These are phyloP conservation scores for Parasteatoda lunata DNA, from an alignment of 2,888 invertebrate genomes.

Conservation along the genomic window DNA sequence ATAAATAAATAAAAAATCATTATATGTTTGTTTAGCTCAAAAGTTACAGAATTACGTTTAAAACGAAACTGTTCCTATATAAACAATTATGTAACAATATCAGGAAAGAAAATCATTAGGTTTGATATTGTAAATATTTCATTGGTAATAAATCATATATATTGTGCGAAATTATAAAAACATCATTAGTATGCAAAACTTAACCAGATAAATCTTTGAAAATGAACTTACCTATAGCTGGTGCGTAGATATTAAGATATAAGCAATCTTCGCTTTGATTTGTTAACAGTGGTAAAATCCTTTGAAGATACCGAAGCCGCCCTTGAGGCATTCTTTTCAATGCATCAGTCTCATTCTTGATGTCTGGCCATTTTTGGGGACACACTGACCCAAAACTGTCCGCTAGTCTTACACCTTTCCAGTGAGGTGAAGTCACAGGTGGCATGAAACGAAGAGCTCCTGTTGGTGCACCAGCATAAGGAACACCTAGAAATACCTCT, in stretches of 20 bases:
- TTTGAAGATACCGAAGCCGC: conserved; percentile 88
- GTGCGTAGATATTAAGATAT: conserved; percentile 95
- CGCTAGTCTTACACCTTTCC: conserved; percentile 84
- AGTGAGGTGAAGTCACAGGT: conserved; percentile 84
- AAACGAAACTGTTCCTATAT: no score
- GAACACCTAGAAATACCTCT: conserved; percentile 80
- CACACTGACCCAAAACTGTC: conserved; percentile 86
- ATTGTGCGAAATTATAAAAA: no score
- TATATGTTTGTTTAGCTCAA: no score
- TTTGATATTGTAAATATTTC: no score
- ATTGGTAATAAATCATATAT: no score
- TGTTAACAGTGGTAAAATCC: conserved; percentile 86
- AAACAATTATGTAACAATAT: no score
- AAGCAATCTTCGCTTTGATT: conserved; percentile 98
- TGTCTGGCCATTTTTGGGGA: conserved; percentile 81
- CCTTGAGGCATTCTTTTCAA: conserved; percentile 92
- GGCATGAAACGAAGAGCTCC: conserved; percentile 95
- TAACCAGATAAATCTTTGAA: not conserved
- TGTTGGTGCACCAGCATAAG: conserved; percentile 93
- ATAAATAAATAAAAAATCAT: no score
- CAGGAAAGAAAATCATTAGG: no score
- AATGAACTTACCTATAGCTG: conserved; percentile 86
- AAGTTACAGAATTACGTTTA: no score
- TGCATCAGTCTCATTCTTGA: conserved; percentile 84
- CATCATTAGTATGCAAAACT: no score